Evolutionary conservation across 1,140 invertebrate species (phyloP).

Genomic region (Heliothis virescens): DNA sequence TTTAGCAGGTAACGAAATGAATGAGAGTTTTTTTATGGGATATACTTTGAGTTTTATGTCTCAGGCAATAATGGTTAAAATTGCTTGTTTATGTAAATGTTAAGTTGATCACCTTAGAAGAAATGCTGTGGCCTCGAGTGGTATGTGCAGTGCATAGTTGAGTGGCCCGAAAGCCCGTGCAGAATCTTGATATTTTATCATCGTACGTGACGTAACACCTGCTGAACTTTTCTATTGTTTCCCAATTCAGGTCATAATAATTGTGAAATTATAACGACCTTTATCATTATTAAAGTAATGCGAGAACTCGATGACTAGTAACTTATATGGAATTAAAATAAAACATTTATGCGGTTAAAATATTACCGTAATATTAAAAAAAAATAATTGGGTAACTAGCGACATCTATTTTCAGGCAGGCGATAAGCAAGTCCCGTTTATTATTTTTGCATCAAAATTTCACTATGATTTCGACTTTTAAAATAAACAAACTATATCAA

Average conservation of each 20-base stretch:
- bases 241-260: constrained; percentile 8
- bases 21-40: constrained; percentile 45
- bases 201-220: constrained; percentile 49
- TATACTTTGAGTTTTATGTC: constrained; percentile 54
- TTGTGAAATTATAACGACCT: constrained; percentile 33
- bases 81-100: constrained; percentile 43
- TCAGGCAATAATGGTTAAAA: constrained; percentile 44
- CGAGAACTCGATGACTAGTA: no score
- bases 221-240: constrained; percentile 49
- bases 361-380: not conserved
- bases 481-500: no score
- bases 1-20: constrained; percentile 32
- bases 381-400: not conserved
- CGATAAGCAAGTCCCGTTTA: not conserved
- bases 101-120: constrained; percentile 75
- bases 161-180: constrained; percentile 48
- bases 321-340: no score
- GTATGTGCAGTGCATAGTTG: constrained; percentile 62
- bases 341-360: not conserved
- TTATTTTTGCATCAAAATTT: not conserved
- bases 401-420: constrained; percentile 1
- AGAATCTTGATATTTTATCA: constrained; percentile 59
- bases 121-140: constrained; percentile 75
- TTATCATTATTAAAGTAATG: not conserved
- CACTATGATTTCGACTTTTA: no score